These are phyloP conservation scores for Dicaeum eximium DNA, from an alignment of 2,113 vertebrate genomes.

Conservation along the genomic window DNA sequence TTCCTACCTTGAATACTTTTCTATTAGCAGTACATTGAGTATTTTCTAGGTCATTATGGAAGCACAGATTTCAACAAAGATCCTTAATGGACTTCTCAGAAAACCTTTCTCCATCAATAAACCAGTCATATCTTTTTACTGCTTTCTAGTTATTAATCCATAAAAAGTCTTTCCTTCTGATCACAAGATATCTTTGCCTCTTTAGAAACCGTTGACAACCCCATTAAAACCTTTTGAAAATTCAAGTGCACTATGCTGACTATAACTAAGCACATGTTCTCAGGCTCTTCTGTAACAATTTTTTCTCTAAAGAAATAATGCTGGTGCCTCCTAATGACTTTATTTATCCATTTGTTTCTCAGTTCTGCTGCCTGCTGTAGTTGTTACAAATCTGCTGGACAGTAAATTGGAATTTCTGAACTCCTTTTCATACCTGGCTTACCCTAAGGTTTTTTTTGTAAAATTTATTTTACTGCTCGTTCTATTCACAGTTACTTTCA, in stretches of 20 bases:
- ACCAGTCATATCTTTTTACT: background rate
- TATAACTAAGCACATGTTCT: background rate
- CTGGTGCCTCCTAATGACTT: background rate
- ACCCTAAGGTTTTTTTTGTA: background rate
- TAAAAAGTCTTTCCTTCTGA: background rate
- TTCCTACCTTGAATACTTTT: background rate
- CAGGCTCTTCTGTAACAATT: background rate
- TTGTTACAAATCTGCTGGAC: background rate
- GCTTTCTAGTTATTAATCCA: background rate
- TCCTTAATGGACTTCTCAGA: background rate
- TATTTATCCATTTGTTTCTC: background rate
- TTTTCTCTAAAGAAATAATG: background rate
- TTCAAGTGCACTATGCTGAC: background rate
- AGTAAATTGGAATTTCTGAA: background rate
- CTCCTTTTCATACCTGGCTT: background rate
- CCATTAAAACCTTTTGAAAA: background rate
- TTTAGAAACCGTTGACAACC: background rate
- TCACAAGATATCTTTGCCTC: background rate
- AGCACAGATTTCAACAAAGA: background rate
- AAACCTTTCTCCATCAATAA: background rate
- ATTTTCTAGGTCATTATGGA: background rate
- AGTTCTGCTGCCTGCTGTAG: background rate
- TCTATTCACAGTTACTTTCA: background rate
- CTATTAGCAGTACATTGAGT: background rate
- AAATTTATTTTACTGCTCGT: background rate